Conservation (phyloP, 1,140 invertebrate species). For the Choristoneura fumiferana region DNA sequence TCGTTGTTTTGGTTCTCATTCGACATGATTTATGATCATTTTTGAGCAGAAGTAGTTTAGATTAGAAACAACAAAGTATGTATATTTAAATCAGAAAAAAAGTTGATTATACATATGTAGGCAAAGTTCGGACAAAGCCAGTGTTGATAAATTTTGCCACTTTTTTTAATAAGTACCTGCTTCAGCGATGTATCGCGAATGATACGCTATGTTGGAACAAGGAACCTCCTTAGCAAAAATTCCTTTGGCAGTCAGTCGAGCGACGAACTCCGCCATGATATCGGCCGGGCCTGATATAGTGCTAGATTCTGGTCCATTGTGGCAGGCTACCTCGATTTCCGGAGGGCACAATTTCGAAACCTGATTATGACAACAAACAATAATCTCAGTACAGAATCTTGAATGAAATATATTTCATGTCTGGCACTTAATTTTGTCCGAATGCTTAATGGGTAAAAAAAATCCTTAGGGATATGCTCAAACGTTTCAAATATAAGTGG, state of each 20-base stretch:
- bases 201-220: conserved; percentile 86
- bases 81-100: no score
- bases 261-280: conserved; percentile 81
- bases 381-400: no score
- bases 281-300: conserved; percentile 87
- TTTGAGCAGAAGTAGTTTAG: no score
- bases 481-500: not conserved
- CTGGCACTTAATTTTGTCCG: no score
- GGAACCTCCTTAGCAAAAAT: conserved; percentile 88
- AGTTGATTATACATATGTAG: no score
- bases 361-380: conserved; percentile 42
- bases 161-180: conserved; percentile 38
- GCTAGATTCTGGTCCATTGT: conserved; percentile 86
- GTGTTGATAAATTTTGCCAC: no score
- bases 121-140: no score
- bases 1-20: no score
- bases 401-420: not conserved
- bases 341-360: conserved; percentile 79
- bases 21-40: no score
- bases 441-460: not conserved
- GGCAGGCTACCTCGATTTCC: conserved; percentile 86
- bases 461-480: not conserved
- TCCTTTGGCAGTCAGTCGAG: conserved; percentile 80
- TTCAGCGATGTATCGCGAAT: conserved; percentile 85
- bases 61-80: no score